Percentiles rank a stretch among this genome's conserved stretches.
Evolutionary conservation across 2,888 invertebrate genomes (phyloP).

Genomic region (Ptychoptera albimana): DNA sequence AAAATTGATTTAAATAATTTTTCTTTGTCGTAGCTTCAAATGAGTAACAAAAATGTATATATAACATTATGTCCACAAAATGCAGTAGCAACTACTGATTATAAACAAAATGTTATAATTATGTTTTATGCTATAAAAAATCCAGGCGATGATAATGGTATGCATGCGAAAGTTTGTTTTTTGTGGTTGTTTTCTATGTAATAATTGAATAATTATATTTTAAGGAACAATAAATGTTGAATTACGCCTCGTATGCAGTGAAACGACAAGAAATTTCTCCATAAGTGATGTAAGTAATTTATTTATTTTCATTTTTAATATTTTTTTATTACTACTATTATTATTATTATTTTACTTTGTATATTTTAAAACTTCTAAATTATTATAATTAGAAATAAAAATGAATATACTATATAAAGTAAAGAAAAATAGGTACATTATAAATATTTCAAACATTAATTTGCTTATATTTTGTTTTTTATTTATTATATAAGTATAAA

Average conservation of each 20-base stretch:
- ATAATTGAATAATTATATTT: not conserved
- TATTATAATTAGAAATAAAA: too few relatives aligned
- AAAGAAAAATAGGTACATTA: too few relatives aligned
- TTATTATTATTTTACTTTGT: too few relatives aligned
- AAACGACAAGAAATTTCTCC: constrained; percentile 14
- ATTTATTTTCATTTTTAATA: not conserved
- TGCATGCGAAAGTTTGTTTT: constrained; percentile 1
- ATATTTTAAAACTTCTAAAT: too few relatives aligned
- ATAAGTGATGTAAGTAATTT: constrained; percentile 21
- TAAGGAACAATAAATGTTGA: constrained; percentile 23
- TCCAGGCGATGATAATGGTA: too few relatives aligned
- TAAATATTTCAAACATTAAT: too few relatives aligned
- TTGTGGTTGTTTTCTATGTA: constrained; percentile 1
- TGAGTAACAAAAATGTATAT: constrained; percentile 13
- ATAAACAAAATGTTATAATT: constrained; percentile 17
- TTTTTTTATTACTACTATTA: too few relatives aligned
- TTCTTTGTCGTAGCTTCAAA: constrained; percentile 15
- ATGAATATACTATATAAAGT: too few relatives aligned
- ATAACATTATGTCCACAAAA: constrained; percentile 20
- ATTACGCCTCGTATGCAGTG: constrained; percentile 23
- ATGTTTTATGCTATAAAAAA: constrained; percentile 1
- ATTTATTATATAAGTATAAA: too few relatives aligned
- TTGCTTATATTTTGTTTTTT: too few relatives aligned
- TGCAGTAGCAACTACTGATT: constrained; percentile 24
- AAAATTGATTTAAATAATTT: not conserved